Percentiles rank a stretch among this genome's conserved stretches.
Evolutionary conservation across 2,113 vertebrate species (phyloP).

Genomic region (Antigone vipio): DNA sequence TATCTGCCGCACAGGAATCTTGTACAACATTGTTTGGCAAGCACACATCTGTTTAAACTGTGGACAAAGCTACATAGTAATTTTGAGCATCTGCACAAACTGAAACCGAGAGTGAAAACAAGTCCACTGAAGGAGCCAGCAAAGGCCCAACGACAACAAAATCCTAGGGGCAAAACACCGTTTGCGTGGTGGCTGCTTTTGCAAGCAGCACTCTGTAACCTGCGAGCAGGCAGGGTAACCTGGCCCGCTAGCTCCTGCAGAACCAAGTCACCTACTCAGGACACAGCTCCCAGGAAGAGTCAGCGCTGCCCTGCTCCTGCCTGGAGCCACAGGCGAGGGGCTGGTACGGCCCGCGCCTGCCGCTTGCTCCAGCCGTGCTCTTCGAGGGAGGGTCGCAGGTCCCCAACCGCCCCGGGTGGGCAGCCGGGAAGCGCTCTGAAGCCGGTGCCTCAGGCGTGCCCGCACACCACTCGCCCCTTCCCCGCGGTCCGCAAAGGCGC

Average conservation of each 20-base stretch:
- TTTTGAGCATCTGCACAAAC: neutral
- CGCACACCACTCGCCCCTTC: neutral
- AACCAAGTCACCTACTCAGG: rapidly evolving
- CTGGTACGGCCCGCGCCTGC: neutral
- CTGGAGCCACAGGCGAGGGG: rapidly evolving
- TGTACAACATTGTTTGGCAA: neutral
- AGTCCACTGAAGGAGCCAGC: neutral
- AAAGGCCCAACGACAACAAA: neutral
- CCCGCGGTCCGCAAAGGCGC: neutral
- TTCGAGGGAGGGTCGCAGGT: neutral
- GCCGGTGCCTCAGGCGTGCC: neutral
- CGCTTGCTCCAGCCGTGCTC: neutral
- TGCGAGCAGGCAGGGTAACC: neutral
- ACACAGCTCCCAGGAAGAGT: rapidly evolving
- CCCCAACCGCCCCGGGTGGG: neutral
- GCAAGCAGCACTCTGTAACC: rapidly evolving
- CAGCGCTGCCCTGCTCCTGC: neutral
- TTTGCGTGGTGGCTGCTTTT: rapidly evolving
- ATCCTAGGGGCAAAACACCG: neutral
- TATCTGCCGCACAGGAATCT: constrained; percentile 17
- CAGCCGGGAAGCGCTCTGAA: rapidly evolving
- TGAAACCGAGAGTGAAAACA: constrained; percentile 34
- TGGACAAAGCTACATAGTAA: neutral
- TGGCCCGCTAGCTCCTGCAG: neutral
- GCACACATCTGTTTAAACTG: neutral